Percentiles rank a stretch among this genome's conserved stretches.
These are phyloP conservation scores for Drosophila trichaetosa DNA, from an alignment of 2,888 invertebrate genomes.

Conservation along the genomic window DNA sequence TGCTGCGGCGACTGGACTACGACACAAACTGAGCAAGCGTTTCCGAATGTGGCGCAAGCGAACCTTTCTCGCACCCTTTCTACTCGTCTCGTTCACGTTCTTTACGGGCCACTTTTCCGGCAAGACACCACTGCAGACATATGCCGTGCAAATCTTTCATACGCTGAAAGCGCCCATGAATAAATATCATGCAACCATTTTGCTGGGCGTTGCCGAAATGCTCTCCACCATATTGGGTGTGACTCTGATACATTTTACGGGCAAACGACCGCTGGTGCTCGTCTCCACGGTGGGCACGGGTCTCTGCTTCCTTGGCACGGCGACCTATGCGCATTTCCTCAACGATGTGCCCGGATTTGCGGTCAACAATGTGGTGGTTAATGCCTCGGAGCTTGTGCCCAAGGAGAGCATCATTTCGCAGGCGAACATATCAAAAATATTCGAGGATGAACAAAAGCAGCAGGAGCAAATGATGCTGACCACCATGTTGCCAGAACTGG, in stretches of 20 bases:
- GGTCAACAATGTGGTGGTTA: slow-evolving; percentile 83
- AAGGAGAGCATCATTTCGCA: slow-evolving; percentile 81
- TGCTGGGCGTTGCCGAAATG: slow-evolving; percentile 90
- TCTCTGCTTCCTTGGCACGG: slow-evolving; percentile 87
- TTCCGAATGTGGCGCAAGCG: slow-evolving; percentile 86
- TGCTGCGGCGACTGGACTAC: slow-evolving; percentile 27
- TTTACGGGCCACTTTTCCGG: slow-evolving; percentile 92
- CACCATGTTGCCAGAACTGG: slow-evolving; percentile 38
- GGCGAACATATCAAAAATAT: slow-evolving; percentile 83
- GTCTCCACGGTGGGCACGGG: slow-evolving; percentile 89
- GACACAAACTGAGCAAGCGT: slow-evolving; percentile 59
- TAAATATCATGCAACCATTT: slow-evolving; percentile 90
- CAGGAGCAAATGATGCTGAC: slow-evolving; percentile 30
- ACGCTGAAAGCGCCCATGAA: slow-evolving; percentile 90
- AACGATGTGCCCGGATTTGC: slow-evolving; percentile 84
- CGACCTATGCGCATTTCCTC: slow-evolving; percentile 84
- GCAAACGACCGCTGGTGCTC: slow-evolving; percentile 89
- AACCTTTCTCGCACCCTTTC: slow-evolving; percentile 89
- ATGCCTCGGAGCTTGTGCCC: slow-evolving; percentile 82
- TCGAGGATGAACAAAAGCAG: slow-evolving; percentile 59
- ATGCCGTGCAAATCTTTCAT: slow-evolving; percentile 91
- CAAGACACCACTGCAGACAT: slow-evolving; percentile 90
- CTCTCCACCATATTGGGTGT: slow-evolving; percentile 89
- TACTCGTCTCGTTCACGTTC: slow-evolving; percentile 88
- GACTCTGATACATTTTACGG: slow-evolving; percentile 89